phyloP scores from a whole-genome alignment of 2,797 vertebrate species.

The Thunnus albacares region DNA sequence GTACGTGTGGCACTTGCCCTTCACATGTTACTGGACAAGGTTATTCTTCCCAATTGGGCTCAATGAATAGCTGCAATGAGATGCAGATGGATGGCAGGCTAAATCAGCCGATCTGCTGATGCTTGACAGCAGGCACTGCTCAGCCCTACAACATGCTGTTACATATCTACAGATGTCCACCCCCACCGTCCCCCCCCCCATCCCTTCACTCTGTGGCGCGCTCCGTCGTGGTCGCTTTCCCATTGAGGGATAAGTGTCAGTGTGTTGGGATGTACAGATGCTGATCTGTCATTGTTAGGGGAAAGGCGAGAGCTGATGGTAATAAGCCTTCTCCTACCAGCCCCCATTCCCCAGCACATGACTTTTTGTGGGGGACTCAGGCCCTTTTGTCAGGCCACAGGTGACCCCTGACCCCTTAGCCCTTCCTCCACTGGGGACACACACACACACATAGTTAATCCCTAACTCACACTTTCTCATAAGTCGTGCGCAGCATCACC shows the following conservation, averaged over 20 bases:
- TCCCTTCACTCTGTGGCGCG: not conserved
- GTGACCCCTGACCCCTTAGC: slow-evolving; percentile 81
- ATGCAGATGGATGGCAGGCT: slow-evolving; percentile 67
- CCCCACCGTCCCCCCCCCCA: not conserved
- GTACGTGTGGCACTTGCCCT: not conserved
- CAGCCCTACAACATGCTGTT: slow-evolving; percentile 54
- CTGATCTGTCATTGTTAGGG: slow-evolving; percentile 81
- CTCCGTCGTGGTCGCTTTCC: slow-evolving; percentile 27
- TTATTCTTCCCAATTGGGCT: slow-evolving; percentile 22
- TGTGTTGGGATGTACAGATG: slow-evolving; percentile 80
- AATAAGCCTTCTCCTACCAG: slow-evolving; percentile 66
- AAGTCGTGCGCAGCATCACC: slow-evolving; percentile 13
- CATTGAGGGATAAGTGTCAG: slow-evolving; percentile 71
- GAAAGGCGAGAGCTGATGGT: slow-evolving; percentile 62
- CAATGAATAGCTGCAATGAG: slow-evolving; percentile 56
- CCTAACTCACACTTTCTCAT: slow-evolving; percentile 49
- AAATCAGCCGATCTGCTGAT: slow-evolving; percentile 59
- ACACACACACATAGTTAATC: slow-evolving; percentile 31
- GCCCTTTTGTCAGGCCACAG: slow-evolving; percentile 74
- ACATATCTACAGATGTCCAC: slow-evolving; percentile 77
- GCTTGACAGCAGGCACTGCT: slow-evolving; percentile 56
- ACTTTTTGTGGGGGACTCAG: slow-evolving; percentile 74
- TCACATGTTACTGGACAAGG: slow-evolving; percentile 14
- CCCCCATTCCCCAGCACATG: slow-evolving; percentile 66
- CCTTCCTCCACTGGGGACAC: slow-evolving; percentile 61